phyloP scores from a whole-genome alignment of 2,888 invertebrate genomes.

The Dugesia japonica region DNA sequence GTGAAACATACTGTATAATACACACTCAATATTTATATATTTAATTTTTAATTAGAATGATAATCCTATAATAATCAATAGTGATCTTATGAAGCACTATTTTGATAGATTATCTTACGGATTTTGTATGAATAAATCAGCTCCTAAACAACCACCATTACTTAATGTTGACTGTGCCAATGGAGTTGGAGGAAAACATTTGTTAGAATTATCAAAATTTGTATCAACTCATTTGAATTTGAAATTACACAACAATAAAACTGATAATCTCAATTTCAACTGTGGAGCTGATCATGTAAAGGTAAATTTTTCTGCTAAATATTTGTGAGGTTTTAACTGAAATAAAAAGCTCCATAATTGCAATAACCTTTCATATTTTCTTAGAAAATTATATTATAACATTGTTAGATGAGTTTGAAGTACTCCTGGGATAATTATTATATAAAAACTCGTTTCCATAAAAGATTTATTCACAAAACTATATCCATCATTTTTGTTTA shows the following conservation, averaged over 20 bases:
- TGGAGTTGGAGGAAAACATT: conserved; percentile 61
- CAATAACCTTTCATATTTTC: too few relatives aligned
- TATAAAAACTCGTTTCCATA: too few relatives aligned
- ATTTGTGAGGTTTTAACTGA: too few relatives aligned
- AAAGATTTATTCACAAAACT: too few relatives aligned
- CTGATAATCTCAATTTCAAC: conserved; percentile 56
- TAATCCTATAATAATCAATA: not conserved
- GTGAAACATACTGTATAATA: too few relatives aligned
- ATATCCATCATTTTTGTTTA: too few relatives aligned
- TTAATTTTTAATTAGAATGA: too few relatives aligned
- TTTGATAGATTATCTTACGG: not conserved
- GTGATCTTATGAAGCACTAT: not conserved
- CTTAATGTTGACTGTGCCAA: conserved; percentile 67
- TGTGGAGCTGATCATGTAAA: conserved; percentile 97
- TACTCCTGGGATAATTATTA: too few relatives aligned
- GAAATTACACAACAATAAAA: not conserved
- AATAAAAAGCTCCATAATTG: too few relatives aligned
- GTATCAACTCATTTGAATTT: not conserved
- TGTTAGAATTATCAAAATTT: conserved; percentile 49
- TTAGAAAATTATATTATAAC: too few relatives aligned
- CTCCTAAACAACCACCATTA: not conserved
- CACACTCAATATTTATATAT: too few relatives aligned
- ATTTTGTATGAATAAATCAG: not conserved
- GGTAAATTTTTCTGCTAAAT: conserved; percentile 50
- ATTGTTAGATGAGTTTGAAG: too few relatives aligned